phyloP scores from a whole-genome alignment of 2,113 vertebrate genomes.

The Aegithalos caudatus region DNA sequence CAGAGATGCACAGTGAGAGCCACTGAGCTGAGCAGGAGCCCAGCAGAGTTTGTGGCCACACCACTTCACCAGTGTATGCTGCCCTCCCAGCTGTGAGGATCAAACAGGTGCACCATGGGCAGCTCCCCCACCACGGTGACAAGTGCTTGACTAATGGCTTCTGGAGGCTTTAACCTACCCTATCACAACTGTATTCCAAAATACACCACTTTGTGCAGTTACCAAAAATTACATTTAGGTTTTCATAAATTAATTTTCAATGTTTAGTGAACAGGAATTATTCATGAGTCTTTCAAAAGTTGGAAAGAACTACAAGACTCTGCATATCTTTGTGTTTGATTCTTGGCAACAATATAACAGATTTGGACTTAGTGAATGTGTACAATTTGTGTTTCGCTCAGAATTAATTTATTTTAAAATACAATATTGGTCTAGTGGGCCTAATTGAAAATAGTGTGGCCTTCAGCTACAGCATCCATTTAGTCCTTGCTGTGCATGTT shows the following conservation, averaged over 20 bases:
- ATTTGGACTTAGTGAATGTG: background rate
- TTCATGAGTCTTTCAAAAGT: background rate
- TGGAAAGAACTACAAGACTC: background rate
- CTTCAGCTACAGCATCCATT: background rate
- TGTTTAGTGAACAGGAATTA: background rate
- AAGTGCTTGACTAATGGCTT: background rate
- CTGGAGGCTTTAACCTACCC: background rate
- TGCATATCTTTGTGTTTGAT: background rate
- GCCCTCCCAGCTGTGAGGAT: background rate
- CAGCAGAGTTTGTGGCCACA: too few relatives aligned
- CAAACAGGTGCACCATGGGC: background rate
- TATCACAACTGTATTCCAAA: background rate
- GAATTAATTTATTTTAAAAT: background rate
- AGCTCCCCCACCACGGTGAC: rapidly evolving
- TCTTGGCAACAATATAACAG: background rate
- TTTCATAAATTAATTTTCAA: background rate
- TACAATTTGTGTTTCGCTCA: background rate
- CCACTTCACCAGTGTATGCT: rapidly evolving
- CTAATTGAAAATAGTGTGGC: background rate
- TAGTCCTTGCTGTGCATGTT: background rate
- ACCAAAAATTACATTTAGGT: background rate
- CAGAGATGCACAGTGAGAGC: background rate
- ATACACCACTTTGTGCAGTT: background rate
- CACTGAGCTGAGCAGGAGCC: background rate
- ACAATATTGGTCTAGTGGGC: background rate